Base-by-base conservation (phyloP, 2,797 vertebrate species). In the Nyctalus aviator region DNA sequence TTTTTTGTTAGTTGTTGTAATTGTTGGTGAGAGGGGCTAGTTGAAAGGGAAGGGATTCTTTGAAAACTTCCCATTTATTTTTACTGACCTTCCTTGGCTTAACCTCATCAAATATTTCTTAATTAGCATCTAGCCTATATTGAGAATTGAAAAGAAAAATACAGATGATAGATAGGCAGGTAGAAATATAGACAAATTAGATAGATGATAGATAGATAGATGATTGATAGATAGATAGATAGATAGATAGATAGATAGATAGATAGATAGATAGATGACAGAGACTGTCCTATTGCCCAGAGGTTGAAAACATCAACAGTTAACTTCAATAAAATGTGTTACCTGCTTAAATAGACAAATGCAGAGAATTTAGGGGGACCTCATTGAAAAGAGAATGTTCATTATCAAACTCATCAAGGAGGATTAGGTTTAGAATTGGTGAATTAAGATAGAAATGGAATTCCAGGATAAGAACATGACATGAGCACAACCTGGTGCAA, bases 101-200 rank as follows among this genome's bases (percentile, higher is more conserved):
- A 77, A 48, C n/a, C 62, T 84, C 35, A 77, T 90, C 13, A 59
- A 71, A 69, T 3, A 94, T 84, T 81, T 90, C 48, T 88, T 93
- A 20, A 85, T 82, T 21, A 77, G 12, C n/a, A 32, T 69, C 13
- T 93, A 21, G 4, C 71, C 55, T 79, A 84, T 81, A 9, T 4
- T 94, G 41, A 89, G 32, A 27, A 91, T 79, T 89, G 4, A 64
- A 68, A 79, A n/a, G n/a, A 90, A 84, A 84, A 23, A 84, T 82
- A 27, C 18, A 46, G 41, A 32, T 20, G 35, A 20, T 79, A 41
- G 23, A 27, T 21, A 71, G 53, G 46, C 8, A 41, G 62, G 25
- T 30, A 66, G 23, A 64, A n/a, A 44, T 44, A 44, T 44, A 64
- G 30, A 64, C 59, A 62, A 62, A 62, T 62, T 55, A 55, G 62